These are phyloP conservation scores for Enteromius afrohamiltoni DNA, from an alignment of 2,797 vertebrate species.

Conservation along the genomic window DNA sequence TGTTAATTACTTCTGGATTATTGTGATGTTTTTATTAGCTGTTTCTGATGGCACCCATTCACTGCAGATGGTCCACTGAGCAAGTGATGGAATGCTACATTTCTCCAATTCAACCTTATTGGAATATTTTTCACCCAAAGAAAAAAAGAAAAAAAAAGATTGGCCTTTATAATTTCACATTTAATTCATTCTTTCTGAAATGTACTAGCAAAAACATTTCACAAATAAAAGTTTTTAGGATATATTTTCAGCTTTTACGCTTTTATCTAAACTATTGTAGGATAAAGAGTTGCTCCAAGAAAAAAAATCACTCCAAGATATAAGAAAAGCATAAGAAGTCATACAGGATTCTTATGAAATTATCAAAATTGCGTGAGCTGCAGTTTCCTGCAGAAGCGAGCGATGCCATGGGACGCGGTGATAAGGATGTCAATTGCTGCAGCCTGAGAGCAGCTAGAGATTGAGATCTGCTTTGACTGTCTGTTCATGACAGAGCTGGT, in stretches of 20 bases:
- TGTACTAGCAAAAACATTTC: neutral
- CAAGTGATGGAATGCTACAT: neutral
- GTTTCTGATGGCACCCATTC: conserved; percentile 1
- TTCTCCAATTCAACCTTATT: neutral
- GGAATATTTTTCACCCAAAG: neutral
- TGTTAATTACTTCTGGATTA: neutral
- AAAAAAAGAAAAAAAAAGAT: no score
- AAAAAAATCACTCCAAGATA: neutral
- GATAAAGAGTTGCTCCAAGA: no score
- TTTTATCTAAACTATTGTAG: neutral
- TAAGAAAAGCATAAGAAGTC: neutral
- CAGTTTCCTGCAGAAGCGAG: conserved; percentile 3
- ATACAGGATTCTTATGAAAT: neutral
- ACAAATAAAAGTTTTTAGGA: neutral
- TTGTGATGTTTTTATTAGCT: neutral
- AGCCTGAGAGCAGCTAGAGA: neutral
- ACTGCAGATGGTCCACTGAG: neutral
- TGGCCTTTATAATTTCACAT: neutral
- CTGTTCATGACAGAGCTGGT: conserved; percentile 21
- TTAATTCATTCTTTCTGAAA: neutral
- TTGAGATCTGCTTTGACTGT: conserved; percentile 20
- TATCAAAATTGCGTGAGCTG: neutral
- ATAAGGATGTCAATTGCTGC: conserved; percentile 2
- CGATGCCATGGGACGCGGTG: neutral
- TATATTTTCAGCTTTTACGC: neutral